Percentiles rank a stretch among this genome's conserved stretches.
phyloP scores from a whole-genome alignment of 2,113 vertebrate species.

The Pelecanus crispus region DNA sequence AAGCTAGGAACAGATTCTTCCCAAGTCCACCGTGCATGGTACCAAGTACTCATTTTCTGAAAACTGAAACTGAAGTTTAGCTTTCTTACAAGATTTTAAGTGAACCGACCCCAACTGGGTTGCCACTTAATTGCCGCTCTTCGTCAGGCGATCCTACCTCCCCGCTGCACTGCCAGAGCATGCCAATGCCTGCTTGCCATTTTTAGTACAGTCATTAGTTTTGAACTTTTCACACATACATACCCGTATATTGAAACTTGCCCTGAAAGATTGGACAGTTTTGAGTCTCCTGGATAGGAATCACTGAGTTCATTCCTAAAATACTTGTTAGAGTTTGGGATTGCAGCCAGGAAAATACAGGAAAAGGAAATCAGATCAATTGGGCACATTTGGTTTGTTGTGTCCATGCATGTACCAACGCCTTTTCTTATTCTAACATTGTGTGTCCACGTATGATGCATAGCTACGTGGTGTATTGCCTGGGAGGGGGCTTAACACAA shows the following conservation, averaged over 20 bases:
- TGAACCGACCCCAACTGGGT: not conserved
- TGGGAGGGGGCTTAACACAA: not conserved
- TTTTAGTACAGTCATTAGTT: not conserved
- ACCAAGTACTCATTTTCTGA: not conserved
- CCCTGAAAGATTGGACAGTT: not conserved
- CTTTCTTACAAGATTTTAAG: not conserved
- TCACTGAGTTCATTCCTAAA: conserved; percentile 36
- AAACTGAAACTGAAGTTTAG: not conserved
- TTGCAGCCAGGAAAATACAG: conserved; percentile 33
- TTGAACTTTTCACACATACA: not conserved
- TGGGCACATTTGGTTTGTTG: conserved; percentile 21
- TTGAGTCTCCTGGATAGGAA: conserved; percentile 37
- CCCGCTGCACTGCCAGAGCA: not conserved
- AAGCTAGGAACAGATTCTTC: not conserved
- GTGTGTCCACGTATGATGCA: not conserved
- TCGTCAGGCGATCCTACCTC: not conserved
- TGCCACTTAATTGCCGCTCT: not conserved
- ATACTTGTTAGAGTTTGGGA: conserved; percentile 2
- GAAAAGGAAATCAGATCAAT: conserved; percentile 45
- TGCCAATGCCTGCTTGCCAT: not conserved
- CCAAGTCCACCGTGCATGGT: not conserved
- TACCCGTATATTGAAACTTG: not conserved
- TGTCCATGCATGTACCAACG: not conserved
- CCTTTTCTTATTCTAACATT: not conserved
- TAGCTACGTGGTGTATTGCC: not conserved